phyloP scores from a whole-genome alignment of 2,113 vertebrate genomes.

The Spilogale gracilis region DNA sequence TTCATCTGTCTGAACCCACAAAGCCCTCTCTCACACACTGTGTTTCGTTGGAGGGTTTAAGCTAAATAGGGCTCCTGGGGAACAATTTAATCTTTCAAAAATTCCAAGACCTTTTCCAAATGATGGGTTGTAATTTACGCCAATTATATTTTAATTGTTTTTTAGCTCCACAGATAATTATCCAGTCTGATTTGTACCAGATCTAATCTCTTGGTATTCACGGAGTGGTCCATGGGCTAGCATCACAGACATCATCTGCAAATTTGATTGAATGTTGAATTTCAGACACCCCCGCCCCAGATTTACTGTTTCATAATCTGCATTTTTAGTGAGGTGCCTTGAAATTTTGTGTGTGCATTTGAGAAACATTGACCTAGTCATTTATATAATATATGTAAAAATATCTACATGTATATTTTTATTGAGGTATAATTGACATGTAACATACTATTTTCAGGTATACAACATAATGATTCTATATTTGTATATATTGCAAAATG shows the following conservation, averaged over 20 bases:
- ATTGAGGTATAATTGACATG: background rate
- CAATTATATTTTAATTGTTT: background rate
- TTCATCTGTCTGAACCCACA: background rate
- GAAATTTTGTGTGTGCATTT: background rate
- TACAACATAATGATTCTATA: background rate
- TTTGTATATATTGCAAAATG: background rate
- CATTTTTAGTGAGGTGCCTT: background rate
- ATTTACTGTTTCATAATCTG: background rate
- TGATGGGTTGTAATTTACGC: background rate
- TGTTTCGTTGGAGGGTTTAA: background rate
- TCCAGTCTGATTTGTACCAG: no score
- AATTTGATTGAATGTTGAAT: background rate
- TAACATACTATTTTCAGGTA: background rate
- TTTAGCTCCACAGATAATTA: background rate
- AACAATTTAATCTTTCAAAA: background rate
- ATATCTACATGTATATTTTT: background rate
- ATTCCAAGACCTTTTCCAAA: background rate
- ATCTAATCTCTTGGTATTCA: background rate
- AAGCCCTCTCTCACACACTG: background rate
- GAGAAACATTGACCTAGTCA: background rate
- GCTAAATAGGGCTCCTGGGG: no score
- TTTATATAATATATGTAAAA: background rate
- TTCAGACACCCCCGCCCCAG: background rate
- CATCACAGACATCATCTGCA: accelerated
- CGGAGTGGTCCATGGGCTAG: accelerated